Percentiles rank a stretch among this genome's conserved stretches.
These are phyloP conservation scores for Ctenochaetus hawaiiensis DNA, from an alignment of 2,797 vertebrate species.

Conservation along the genomic window DNA sequence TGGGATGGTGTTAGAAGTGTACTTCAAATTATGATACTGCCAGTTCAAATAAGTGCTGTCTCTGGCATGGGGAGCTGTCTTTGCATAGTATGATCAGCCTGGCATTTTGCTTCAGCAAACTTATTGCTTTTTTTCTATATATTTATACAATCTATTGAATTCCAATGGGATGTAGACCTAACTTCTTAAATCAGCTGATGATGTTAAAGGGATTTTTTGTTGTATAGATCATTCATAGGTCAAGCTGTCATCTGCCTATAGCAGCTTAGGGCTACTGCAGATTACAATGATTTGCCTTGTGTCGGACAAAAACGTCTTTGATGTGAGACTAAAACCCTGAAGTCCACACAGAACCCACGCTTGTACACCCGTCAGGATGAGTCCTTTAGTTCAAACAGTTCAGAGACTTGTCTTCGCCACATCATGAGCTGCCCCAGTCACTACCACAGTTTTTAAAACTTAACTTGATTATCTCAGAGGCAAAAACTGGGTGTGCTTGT, in stretches of 20 bases:
- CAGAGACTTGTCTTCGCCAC: neutral
- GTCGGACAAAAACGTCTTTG: neutral
- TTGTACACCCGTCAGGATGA: neutral
- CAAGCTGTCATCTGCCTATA: neutral
- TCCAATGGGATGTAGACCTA: conserved; percentile 56
- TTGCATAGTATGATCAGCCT: conserved; percentile 82
- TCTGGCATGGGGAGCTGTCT: conserved; percentile 68
- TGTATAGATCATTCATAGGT: neutral
- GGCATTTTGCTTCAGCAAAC: conserved; percentile 56
- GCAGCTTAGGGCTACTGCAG: neutral
- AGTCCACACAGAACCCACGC: neutral
- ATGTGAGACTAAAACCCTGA: neutral
- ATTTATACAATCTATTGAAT: conserved; percentile 68
- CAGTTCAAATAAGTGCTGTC: conserved; percentile 65
- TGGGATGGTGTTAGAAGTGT: conserved; percentile 30
- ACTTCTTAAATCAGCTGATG: conserved; percentile 8
- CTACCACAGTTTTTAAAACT: neutral
- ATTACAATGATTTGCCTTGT: neutral
- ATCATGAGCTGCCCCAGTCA: neutral
- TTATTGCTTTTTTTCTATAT: neutral
- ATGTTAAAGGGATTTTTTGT: conserved; percentile 46
- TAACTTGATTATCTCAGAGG: neutral
- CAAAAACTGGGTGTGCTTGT: neutral
- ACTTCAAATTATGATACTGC: conserved; percentile 72
- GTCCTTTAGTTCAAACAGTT: neutral